Percentiles rank a stretch among this genome's conserved stretches.
phyloP scores from a whole-genome alignment of 2,888 invertebrate species.

The Stenoptilia bipunctidactyla region DNA sequence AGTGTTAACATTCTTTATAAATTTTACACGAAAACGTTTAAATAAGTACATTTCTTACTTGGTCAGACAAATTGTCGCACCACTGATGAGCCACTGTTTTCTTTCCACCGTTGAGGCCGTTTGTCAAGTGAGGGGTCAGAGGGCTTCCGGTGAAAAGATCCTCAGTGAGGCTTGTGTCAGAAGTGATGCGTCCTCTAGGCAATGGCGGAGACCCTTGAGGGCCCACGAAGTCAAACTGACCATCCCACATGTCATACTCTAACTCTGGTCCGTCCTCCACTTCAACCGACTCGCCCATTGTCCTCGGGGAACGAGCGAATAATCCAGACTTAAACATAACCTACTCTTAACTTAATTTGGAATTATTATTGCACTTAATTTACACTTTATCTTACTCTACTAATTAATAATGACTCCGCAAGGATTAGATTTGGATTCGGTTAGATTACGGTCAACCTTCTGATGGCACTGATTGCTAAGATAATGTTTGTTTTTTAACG shows the following conservation, averaged over 20 bases:
- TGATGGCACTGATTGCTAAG: conserved; percentile 42
- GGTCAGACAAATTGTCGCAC: conserved; percentile 73
- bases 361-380: conserved; percentile 37
- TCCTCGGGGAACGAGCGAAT: conserved; percentile 51
- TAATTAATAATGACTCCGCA: conserved; percentile 47
- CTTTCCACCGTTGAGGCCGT: conserved; percentile 67
- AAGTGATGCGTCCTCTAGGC: conserved; percentile 41
- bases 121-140: conserved; percentile 53
- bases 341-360: conserved; percentile 25
- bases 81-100: conserved; percentile 69
- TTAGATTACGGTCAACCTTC: conserved; percentile 37
- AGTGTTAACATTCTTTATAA: too few species aligned
- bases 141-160: conserved; percentile 61
- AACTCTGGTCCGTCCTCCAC: conserved; percentile 76
- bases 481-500: conserved; percentile 21
- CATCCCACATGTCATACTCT: conserved; percentile 91
- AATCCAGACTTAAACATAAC: conserved; percentile 61
- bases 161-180: conserved; percentile 52
- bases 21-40: too few species aligned
- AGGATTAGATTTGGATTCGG: conserved; percentile 44
- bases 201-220: conserved; percentile 55
- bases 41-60: too few species aligned
- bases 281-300: conserved; percentile 57
- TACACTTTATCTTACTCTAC: conserved; percentile 19
- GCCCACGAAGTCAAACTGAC: conserved; percentile 88